phyloP scores from a whole-genome alignment of 2,113 vertebrate genomes.

The Phyllopteryx taeniolatus region DNA sequence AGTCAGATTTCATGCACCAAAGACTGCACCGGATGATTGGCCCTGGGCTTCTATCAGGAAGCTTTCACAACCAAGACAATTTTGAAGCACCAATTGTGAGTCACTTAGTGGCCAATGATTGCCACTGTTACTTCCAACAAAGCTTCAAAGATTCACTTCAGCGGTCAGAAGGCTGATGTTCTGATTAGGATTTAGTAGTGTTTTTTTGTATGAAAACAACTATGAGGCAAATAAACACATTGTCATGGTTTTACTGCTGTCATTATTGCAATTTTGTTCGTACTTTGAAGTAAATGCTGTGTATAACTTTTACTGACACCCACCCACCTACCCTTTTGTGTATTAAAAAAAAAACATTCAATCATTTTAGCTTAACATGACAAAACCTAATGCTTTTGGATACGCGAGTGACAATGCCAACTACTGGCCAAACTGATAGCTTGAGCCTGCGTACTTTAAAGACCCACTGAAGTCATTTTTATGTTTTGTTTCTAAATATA shows the following conservation, averaged over 20 bases:
- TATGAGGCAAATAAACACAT: background rate
- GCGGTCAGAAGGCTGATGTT: background rate
- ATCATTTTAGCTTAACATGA: too few relatives aligned
- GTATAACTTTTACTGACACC: background rate
- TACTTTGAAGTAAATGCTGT: background rate
- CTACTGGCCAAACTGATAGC: too few relatives aligned
- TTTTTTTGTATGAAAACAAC: background rate
- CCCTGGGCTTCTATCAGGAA: slow-evolving; percentile 28
- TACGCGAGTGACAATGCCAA: too few relatives aligned
- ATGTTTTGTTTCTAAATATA: too few relatives aligned
- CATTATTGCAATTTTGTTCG: background rate
- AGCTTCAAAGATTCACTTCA: slow-evolving; percentile 6
- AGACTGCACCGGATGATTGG: slow-evolving; percentile 51
- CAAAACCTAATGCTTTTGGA: too few relatives aligned
- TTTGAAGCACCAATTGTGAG: slow-evolving; percentile 37
- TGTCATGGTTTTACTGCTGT: background rate
- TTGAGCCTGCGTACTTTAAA: too few relatives aligned
- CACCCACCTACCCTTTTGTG: too few relatives aligned
- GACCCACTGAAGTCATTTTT: too few relatives aligned
- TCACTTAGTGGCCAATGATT: slow-evolving; percentile 23
- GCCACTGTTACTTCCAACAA: slow-evolving; percentile 19
- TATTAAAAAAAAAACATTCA: too few relatives aligned
- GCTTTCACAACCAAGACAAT: slow-evolving; percentile 30
- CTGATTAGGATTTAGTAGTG: background rate
- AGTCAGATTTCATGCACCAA: slow-evolving; percentile 68